phyloP scores from a whole-genome alignment of 2,113 vertebrate genomes.

The Mormyrus iriodes region DNA sequence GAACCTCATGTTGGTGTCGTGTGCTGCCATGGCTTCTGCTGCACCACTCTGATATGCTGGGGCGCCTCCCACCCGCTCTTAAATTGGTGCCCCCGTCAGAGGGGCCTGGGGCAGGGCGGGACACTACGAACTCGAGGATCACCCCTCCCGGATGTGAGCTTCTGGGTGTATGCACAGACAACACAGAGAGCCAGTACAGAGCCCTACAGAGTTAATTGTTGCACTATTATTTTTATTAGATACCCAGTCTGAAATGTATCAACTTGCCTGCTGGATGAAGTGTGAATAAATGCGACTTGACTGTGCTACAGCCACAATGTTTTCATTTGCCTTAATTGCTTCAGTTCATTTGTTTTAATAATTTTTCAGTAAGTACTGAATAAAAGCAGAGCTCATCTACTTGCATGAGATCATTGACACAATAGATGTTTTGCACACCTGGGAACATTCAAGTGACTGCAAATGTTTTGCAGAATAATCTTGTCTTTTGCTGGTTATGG shows the following conservation, averaged over 20 bases:
- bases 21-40: conserved; percentile 59
- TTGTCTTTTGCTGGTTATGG: not conserved
- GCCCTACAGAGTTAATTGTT: not conserved
- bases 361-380: not conserved
- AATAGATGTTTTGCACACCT: not conserved
- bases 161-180: not conserved
- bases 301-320: not conserved
- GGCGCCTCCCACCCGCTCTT: conserved; percentile 45
- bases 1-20: conserved; percentile 78
- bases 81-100: conserved; percentile 44
- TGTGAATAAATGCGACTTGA: not conserved
- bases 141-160: conserved; percentile 45
- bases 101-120: conserved; percentile 57
- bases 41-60: conserved; percentile 57
- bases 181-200: not conserved
- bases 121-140: conserved; percentile 27
- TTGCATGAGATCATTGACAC: not conserved
- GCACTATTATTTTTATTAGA: not conserved
- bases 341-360: not conserved
- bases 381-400: not conserved
- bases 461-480: not conserved
- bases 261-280: not conserved
- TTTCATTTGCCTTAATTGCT: not conserved
- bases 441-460: not conserved
- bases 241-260: not conserved